A percentile compares a stretch with the other conserved stretches of the same genome.
Evolutionary conservation across 2,113 vertebrate species (phyloP).

Genomic region (Microcebus jonahi): DNA sequence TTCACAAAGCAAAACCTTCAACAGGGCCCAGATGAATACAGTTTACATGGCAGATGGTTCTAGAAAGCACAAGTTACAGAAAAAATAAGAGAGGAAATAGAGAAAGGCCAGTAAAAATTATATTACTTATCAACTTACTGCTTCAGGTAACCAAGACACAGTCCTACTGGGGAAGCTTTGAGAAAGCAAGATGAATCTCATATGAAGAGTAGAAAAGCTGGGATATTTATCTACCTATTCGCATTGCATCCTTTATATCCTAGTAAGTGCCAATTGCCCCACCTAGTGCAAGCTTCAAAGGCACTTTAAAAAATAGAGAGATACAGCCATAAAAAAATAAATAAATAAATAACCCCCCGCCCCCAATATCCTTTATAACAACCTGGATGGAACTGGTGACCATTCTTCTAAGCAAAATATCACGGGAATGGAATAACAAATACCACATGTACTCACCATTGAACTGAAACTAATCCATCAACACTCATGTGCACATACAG

Average conservation of each 20-base stretch:
- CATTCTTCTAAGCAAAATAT: no score
- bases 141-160: not conserved
- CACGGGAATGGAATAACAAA: no score
- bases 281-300: not conserved
- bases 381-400: no score
- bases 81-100: not conserved
- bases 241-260: rapidly evolving
- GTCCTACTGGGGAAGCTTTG: not conserved
- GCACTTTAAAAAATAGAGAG: not conserved
- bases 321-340: not conserved
- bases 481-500: no score
- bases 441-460: no score
- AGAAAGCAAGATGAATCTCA: not conserved
- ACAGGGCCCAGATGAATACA: not conserved
- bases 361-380: no score
- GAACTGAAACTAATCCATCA: no score
- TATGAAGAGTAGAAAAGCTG: not conserved
- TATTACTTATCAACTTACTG: not conserved
- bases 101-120: not conserved
- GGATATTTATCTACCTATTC: not conserved
- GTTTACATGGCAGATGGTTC: not conserved
- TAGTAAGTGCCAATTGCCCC: not conserved
- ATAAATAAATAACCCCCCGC: no score
- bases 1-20: not conserved
- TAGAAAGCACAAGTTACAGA: not conserved